Conservation (phyloP, 2,113 vertebrate genomes). For the Hippocampus barbouri region DNA sequence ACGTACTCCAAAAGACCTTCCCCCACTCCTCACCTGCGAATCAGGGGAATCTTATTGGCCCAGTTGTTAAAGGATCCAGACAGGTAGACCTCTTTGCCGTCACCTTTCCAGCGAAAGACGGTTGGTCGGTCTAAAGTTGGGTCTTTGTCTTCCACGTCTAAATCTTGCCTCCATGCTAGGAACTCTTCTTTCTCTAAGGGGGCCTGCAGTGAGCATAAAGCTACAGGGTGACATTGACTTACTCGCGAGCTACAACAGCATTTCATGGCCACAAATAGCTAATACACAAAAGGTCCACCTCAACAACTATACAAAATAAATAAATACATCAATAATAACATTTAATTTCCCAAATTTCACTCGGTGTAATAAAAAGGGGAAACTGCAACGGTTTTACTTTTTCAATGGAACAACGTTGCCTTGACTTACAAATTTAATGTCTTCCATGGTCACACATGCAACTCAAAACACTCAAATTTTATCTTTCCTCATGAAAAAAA, state of each 20-base stretch:
- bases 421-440: no score
- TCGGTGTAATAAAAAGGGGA: no score
- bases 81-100: slow-evolving; percentile 89
- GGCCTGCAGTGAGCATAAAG: slow-evolving; percentile 66
- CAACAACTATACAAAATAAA: no score
- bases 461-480: no score
- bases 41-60: slow-evolving; percentile 90
- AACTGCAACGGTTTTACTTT: no score
- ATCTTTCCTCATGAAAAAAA: no score
- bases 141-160: slow-evolving; percentile 86
- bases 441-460: no score
- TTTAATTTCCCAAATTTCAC: no score
- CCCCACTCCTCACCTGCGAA: slow-evolving; percentile 78
- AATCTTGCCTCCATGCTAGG: slow-evolving; percentile 90
- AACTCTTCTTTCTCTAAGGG: slow-evolving; percentile 89
- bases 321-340: no score
- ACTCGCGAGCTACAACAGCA: neutral
- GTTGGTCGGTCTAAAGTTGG: slow-evolving; percentile 84
- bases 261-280: neutral
- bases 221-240: neutral
- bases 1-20: no score
- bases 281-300: neutral
- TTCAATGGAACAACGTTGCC: no score
- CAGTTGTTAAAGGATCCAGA: slow-evolving; percentile 98
- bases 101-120: slow-evolving; percentile 95